Base-by-base conservation (phyloP, 2,113 vertebrate genomes). In the Gambusia affinis region DNA sequence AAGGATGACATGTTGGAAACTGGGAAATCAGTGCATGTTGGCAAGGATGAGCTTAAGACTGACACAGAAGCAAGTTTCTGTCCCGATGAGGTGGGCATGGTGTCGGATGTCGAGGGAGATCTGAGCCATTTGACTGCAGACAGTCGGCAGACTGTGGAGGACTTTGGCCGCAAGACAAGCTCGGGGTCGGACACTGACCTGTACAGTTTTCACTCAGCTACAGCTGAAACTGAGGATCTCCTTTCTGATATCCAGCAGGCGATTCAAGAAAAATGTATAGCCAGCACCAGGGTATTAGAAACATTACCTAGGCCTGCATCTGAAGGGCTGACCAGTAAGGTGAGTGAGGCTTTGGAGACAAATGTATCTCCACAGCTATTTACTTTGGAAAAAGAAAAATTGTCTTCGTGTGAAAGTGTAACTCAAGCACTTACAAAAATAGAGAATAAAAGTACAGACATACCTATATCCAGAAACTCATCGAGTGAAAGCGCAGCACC, bases 171-270 rank as follows among this genome's bases (percentile, higher is more conserved):
- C 88, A 96, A 95, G 86, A 94, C 94, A 64, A 97, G 96, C 73
- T 99, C 96, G 0, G 97, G 94, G 66, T 99, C 98, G 0, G 97
- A 99, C 70, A 96, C 93, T 2, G 97, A 99, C 89, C 94, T 98
- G 76, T 96, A 96, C 85, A 99, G 97, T 93, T 99, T 97, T 88
- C 96, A 99, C 89, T 99, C 98, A 6, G 96, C 96, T 0, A 79
- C 96, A 0, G 89, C 95, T 5, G 98, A 98, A 86, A 95, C 94
- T 79, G 96, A 97, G 80, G 97, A 99, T 87, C 93, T 98, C 87
- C 95, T 98, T 31, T 96, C 94, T 63, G 96, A 98, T 85, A 97
- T 98, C 86, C 97, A 98, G 95, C 95, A 95, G 92, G 95, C 95
- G 70, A 96, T 98, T 70, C 93, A 90, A 75, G 91, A 95, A 85